Base-by-base conservation (phyloP, 1,140 invertebrate species). In the Philaenus spumarius region DNA sequence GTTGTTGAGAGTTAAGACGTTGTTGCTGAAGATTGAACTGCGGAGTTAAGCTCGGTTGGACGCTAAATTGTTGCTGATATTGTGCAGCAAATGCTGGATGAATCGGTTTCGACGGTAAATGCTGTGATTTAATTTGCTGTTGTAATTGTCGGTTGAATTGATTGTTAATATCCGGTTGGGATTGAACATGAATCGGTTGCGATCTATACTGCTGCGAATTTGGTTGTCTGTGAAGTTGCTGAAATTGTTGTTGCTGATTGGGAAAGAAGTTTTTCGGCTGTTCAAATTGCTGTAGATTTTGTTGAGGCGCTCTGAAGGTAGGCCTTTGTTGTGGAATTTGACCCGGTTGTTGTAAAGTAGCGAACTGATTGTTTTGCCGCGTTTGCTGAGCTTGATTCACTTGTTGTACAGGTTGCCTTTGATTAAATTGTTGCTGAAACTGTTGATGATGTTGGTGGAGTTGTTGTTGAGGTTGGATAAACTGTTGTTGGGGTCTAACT, bases 271-370 rank as follows among this genome's bases (percentile, higher is more conserved):
- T 57, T 58, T 56, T 42, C 26, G 34, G 22, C 23, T 35, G 51
- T 46, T 35, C 47, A 19, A 56, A 26, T 51, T 60, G 57, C 14
- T 79, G 73, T 62, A 76, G 74, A 9, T 71, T 67, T 60, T 76
- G 64, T 64, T 72, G 70, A 63, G 73, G 72, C 55, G 64, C 19
- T 68, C 6, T 67, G 63, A 23, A 69, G 68, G 46, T 69, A 62
- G 73, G 73, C 39, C 71, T 71, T 64, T 74, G 74, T 58, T 71
- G 73, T 46, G 68, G 62, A 42, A 70, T 68, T 22, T 53, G 68
- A 15, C 71, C 63, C n/a, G 70, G 73, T 4, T 69, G 68, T 19
- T 72, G 73, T 40, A 66, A 19, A 20, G 50, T 17, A 12, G 50
- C 67, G 12, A 62, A 60, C 68, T 72, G 67, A 26, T 39, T 60